phyloP scores from a whole-genome alignment of 2,797 vertebrate species.

The Steatocranus sp. region DNA sequence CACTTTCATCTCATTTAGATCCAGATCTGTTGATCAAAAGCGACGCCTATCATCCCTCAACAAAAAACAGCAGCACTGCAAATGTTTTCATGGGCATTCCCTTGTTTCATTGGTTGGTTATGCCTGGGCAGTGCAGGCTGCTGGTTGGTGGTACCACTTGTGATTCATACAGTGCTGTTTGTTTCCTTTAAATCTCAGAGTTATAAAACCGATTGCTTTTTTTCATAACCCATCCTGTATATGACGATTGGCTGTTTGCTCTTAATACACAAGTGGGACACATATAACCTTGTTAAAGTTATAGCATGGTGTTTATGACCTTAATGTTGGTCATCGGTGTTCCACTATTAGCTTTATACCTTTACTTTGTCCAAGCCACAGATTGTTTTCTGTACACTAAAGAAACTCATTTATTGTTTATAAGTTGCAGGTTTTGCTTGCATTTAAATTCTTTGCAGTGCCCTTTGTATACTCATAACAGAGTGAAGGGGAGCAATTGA shows the following conservation, averaged over 20 bases:
- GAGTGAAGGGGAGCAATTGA: not conserved
- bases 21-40: conserved; percentile 59
- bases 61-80: not conserved
- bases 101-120: not conserved
- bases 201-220: not conserved
- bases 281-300: not conserved
- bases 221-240: not conserved
- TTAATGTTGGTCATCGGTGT: not conserved
- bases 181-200: not conserved
- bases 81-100: conserved; percentile 4
- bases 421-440: not conserved
- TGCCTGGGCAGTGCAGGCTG: not conserved
- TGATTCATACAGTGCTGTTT: not conserved
- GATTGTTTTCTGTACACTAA: not conserved
- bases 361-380: not conserved
- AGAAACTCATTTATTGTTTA: not conserved
- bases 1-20: conserved; percentile 65
- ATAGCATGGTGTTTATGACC: not conserved
- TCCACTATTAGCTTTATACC: not conserved
- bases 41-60: not conserved
- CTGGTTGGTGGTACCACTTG: not conserved
- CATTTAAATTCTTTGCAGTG: not conserved
- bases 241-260: not conserved
- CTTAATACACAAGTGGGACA: not conserved
- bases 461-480: not conserved